Base-by-base conservation (phyloP, 2,888 invertebrate genomes). In the Hecatera dysodea region DNA sequence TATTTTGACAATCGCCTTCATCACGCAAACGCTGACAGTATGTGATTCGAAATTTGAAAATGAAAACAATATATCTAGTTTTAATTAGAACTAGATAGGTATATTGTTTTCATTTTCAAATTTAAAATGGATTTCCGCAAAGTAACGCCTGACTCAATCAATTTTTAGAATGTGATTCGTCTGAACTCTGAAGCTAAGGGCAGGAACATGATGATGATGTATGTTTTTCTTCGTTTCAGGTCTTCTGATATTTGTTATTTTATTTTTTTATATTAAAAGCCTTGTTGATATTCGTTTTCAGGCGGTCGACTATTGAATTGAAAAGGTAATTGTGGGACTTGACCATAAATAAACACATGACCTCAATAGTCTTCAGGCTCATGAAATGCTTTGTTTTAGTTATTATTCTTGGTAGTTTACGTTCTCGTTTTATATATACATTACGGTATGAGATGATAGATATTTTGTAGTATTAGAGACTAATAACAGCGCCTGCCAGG, bases 321-420 rank as follows among this genome's bases (percentile, higher is more conserved):
- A 71, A 67, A 77, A n/a, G 81, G 39, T 77, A 15, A 71, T 79
- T 79, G 82, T 78, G 60, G 33, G 7, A 15, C n/a, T 22, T 42
- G 53, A 52, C 57, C 61, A 57, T 71, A 44, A 65, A 57, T 61
- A 81, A 77, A 81, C 60, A 67, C n/a, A 53, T 79, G 78, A 81
- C 64, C 78, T 81, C 82, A 77, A 76, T n/a, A n/a, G n/a, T 67
- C 44, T 46, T 46, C 6, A 11, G 19, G n/a, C n/a, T 33, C 52
- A 64, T 48, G 44, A 48, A 76, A 46, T 44, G 39, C 24, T 62
- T 19, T n/a, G 15, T 33, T 12, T 42, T 71, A 33, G 27, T 39
- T 73, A 56, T 65, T 22, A 59, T 74, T 76, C 59, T 61, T 67
- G 19, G 12, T n/a, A 17, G 11, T 15, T 36, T 6, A 19, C 27